Conservation (phyloP, 2,113 vertebrate species). For the Proteles cristata region DNA sequence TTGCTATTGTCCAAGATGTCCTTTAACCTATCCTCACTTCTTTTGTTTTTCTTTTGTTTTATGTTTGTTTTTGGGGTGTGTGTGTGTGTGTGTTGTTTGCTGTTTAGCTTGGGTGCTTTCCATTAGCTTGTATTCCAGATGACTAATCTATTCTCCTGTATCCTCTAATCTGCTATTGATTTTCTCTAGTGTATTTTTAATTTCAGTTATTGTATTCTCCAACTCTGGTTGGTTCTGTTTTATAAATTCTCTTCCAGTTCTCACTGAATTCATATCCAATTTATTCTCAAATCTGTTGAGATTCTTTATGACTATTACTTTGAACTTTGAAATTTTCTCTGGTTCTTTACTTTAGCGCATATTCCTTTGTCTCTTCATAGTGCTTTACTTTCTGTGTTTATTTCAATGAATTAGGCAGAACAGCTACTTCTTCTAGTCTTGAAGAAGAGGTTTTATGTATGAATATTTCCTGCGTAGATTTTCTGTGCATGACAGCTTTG, state of each 20-base stretch:
- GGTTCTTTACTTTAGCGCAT: background rate
- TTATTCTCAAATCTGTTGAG: background rate
- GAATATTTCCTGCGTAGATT: background rate
- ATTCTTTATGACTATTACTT: background rate
- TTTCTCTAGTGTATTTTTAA: background rate
- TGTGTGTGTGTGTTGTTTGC: background rate
- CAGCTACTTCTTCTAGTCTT: background rate
- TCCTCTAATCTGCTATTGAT: background rate
- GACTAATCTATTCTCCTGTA: background rate
- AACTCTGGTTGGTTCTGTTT: background rate
- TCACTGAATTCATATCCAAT: background rate
- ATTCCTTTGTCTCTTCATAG: background rate
- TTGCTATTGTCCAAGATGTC: background rate
- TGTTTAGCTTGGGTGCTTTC: background rate
- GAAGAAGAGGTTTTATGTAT: background rate
- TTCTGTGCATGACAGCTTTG: background rate
- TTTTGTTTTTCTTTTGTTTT: background rate
- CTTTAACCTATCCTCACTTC: background rate
- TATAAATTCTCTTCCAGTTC: background rate
- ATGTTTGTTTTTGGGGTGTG: too few relatives aligned
- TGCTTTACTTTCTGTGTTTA: background rate
- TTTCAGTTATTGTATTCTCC: background rate
- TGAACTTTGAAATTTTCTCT: background rate
- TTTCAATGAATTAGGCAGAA: background rate
- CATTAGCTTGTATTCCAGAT: background rate